phyloP scores from a whole-genome alignment of 2,888 invertebrate species.

The Poecilobothrus nobilitatus region DNA sequence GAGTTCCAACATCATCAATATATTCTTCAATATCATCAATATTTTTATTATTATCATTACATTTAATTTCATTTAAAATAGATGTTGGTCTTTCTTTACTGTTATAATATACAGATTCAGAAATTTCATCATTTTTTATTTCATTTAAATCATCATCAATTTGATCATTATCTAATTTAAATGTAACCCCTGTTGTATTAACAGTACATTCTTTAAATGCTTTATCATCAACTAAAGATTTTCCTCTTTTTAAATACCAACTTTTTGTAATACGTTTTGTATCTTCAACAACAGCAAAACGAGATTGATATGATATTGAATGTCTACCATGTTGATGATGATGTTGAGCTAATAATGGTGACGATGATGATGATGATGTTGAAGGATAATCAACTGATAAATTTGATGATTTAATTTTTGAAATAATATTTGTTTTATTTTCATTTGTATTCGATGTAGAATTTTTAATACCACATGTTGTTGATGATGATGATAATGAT shows the following conservation, averaged over 20 bases:
- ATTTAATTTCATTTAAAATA: background rate
- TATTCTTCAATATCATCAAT: background rate
- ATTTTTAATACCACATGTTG: too few species aligned
- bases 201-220: background rate
- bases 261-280: background rate
- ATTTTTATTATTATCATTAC: background rate
- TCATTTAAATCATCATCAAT: background rate
- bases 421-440: background rate
- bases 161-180: background rate
- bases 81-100: background rate
- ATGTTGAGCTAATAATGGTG: too few species aligned
- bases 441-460: background rate
- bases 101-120: too few species aligned
- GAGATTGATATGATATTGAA: background rate
- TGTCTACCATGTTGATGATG: background rate
- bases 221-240: conserved; percentile 14
- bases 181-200: background rate
- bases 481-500: conserved; percentile 5
- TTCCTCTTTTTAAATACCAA: conserved; percentile 12
- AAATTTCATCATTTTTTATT: too few species aligned
- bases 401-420: too few species aligned
- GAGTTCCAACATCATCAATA: background rate
- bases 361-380: background rate
- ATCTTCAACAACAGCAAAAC: background rate
- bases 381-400: background rate